These are phyloP conservation scores for Drosophila greeni DNA, from an alignment of 2,888 invertebrate genomes.

Conservation along the genomic window DNA sequence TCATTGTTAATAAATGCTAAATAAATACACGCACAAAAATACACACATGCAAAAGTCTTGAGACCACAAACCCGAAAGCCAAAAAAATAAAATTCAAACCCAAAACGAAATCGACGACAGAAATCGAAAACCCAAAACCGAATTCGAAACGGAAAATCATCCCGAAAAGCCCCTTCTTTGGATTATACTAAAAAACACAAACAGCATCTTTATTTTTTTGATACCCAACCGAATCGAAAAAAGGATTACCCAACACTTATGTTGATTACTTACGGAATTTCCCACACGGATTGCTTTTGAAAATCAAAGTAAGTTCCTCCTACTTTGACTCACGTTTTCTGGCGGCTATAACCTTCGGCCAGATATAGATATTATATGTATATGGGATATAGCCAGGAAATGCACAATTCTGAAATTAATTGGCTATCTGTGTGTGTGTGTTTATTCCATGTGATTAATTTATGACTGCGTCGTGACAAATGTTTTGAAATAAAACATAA, in stretches of 20 bases:
- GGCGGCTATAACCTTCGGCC: slow-evolving; percentile 43
- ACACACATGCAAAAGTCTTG: slow-evolving; percentile 4
- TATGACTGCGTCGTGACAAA: slow-evolving; percentile 55
- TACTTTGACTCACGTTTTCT: slow-evolving; percentile 4
- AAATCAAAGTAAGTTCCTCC: slow-evolving; percentile 76
- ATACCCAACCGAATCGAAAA: slow-evolving; percentile 31
- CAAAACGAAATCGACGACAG: slow-evolving; percentile 12
- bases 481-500: slow-evolving; percentile 22
- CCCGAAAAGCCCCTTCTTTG: slow-evolving; percentile 37
- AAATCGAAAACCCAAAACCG: slow-evolving; percentile 22
- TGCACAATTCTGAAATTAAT: slow-evolving; percentile 44
- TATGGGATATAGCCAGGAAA: slow-evolving; percentile 51
- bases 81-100: slow-evolving; percentile 42
- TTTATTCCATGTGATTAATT: slow-evolving; percentile 55
- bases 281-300: slow-evolving; percentile 75
- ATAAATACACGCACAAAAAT: slow-evolving; percentile 48
- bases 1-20: slow-evolving; percentile 73
- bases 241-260: slow-evolving; percentile 51
- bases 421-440: slow-evolving; percentile 16
- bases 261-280: slow-evolving; percentile 45
- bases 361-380: slow-evolving; percentile 5
- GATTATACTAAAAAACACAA: slow-evolving; percentile 47
- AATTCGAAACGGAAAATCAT: slow-evolving; percentile 35
- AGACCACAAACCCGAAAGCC: slow-evolving; percentile 44
- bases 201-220: slow-evolving; percentile 24